These are phyloP conservation scores for Raillietiella orientalis DNA, from an alignment of 2,888 invertebrate genomes.

Conservation along the genomic window DNA sequence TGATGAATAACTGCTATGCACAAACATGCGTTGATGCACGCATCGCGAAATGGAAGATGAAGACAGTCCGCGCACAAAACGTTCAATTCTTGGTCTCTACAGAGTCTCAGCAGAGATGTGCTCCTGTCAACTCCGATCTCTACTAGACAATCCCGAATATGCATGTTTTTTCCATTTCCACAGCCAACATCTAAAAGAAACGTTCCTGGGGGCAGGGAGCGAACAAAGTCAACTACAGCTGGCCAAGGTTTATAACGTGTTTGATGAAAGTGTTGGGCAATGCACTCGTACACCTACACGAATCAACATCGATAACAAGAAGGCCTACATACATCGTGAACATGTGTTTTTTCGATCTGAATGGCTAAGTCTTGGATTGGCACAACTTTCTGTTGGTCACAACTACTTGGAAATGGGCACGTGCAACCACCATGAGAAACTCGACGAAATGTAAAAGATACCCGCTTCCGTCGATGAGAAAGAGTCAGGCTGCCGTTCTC, in stretches of 20 bases:
- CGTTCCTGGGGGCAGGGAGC: conserved; percentile 26
- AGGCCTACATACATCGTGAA: conserved; percentile 24
- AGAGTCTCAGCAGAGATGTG: conserved; percentile 27
- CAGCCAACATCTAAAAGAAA: conserved; percentile 73
- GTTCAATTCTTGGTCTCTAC: conserved; percentile 22
- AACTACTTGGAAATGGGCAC: conserved; percentile 20
- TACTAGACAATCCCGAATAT: conserved; percentile 2
- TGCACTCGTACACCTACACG: conserved; percentile 55
- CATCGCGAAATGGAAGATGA: conserved; percentile 28
- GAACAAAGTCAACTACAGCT: conserved; percentile 43
- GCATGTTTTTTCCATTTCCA: conserved; percentile 90
- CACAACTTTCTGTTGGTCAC: conserved; percentile 21
- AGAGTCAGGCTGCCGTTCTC: conserved; percentile 19
- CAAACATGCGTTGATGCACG: conserved; percentile 40
- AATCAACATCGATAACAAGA: conserved; percentile 1
- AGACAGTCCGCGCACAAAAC: conserved; percentile 45
- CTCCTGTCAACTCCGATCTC: conserved; percentile 55
- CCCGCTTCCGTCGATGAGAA: conserved; percentile 21
- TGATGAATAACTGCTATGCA: conserved; percentile 95
- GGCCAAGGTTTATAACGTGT: conserved; percentile 90
- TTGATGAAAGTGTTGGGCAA: conserved; percentile 73
- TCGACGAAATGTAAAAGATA: conserved; percentile 55
- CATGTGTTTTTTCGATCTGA: conserved; percentile 34
- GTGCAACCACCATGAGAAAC: conserved; percentile 16
- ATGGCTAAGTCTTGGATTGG: conserved; percentile 20